Evolutionary conservation across 2,888 invertebrate genomes (phyloP), one percentile per base, ranked within the genome.

Genomic region (Synanthedon tipuliformis): DNA sequence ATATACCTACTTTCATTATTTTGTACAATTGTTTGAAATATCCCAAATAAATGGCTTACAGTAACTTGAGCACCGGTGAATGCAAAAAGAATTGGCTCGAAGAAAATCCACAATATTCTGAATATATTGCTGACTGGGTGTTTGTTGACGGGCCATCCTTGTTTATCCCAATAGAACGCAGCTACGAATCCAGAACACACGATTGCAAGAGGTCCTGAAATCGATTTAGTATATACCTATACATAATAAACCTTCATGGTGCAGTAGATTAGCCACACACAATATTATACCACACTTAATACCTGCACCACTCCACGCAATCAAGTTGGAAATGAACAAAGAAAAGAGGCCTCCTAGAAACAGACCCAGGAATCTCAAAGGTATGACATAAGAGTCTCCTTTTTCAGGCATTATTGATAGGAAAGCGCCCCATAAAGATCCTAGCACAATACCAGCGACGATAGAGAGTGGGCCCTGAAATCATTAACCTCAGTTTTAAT

Each of bases 1-100:
- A 16, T 16, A 16, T 16, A 16, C 16, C 1, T 16, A 16, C 16
- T 16, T 16, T 16, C 16, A 16, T 16, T 16, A 16, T 16, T 16
- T 3, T 16, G 16, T 16, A 2, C 16, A 52, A 48, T 48, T 3
- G 40, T 2, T 50, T 34, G 51, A 11, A 40, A 13, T 34, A 15
- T 27, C 5, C 77, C 61, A 51, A 51, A 54, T 16, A 53, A 53
- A 40, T 15, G 34, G 57, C 64, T 65, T 69, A 95, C 89, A 66
- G 92, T 92, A 50, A 96, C 91, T 81, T 95, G 94, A 12, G 95
- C 92, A 23, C 96, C 96, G 50, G 96, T 96, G 53, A 96, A 89
- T 27, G 94, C 94, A 79, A 96, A 97, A 34, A 97, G 85, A 57
- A 96, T 91, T 0, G 96, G 96, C 74, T 96, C 95, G 75, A 95